Evolutionary conservation across 2,113 vertebrate genomes (phyloP).

Genomic region (Myotis brandtii): DNA sequence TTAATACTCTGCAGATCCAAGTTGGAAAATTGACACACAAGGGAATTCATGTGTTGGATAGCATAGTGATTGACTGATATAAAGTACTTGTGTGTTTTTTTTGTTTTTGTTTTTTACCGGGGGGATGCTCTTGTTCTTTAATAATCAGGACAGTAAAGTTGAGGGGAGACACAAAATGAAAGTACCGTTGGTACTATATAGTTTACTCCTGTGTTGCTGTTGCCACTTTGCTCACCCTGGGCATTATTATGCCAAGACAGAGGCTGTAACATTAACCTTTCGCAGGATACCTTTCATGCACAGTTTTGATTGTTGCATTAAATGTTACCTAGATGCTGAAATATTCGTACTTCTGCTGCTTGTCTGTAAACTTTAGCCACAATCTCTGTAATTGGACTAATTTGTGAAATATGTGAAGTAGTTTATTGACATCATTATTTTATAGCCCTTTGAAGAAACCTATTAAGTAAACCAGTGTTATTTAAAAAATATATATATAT

Average conservation of each 20-base stretch:
- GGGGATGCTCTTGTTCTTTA: not conserved
- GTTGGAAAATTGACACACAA: not conserved
- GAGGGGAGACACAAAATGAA: not conserved
- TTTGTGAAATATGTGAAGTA: not conserved
- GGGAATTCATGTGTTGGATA: not conserved
- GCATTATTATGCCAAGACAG: not conserved
- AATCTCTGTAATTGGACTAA: not conserved
- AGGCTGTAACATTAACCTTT: not conserved
- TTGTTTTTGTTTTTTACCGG: not conserved
- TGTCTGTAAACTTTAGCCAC: not conserved
- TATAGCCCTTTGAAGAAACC: not conserved
- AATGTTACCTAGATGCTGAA: not conserved
- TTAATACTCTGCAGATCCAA: not conserved
- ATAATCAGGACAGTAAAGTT: conserved; percentile 2
- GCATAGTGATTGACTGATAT: not conserved
- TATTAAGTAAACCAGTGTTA: not conserved
- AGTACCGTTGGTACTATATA: not conserved
- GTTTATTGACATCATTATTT: not conserved
- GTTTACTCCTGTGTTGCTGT: not conserved
- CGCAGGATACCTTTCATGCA: not conserved
- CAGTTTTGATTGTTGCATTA: not conserved
- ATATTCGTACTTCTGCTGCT: not conserved
- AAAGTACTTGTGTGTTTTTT: not conserved
- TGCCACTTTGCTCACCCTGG: not conserved
- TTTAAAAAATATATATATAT: not conserved